phyloP scores from a whole-genome alignment of 2,888 invertebrate species.

The Rhamphomyia laevipes region DNA sequence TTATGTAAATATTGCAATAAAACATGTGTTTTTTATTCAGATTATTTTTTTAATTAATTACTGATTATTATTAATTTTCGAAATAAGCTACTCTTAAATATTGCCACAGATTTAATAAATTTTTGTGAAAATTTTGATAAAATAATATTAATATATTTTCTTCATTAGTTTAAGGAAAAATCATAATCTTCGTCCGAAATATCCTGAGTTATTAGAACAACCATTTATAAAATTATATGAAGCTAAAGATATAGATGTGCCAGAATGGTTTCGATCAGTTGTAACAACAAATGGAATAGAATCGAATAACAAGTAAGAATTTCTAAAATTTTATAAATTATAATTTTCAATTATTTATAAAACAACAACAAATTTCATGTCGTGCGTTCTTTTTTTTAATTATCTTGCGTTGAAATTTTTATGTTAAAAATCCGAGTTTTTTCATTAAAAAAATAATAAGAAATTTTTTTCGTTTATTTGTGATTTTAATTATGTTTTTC shows the following conservation, averaged over 20 bases:
- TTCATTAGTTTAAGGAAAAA: slow-evolving; percentile 76
- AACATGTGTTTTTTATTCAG: neutral
- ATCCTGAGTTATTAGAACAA: slow-evolving; percentile 78
- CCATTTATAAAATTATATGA: slow-evolving; percentile 77
- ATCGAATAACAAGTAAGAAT: slow-evolving; percentile 30
- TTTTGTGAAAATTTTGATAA: too few species aligned
- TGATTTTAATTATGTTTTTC: slow-evolving; percentile 2
- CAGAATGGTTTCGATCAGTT: slow-evolving; percentile 68
- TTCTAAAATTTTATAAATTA: neutral
- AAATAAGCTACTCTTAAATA: too few species aligned
- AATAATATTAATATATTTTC: neutral
- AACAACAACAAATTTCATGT: slow-evolving; percentile 2
- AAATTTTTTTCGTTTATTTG: slow-evolving; percentile 2
- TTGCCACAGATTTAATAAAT: too few species aligned
- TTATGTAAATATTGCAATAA: neutral
- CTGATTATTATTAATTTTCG: neutral
- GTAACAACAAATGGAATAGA: slow-evolving; percentile 40
- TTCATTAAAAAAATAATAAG: neutral
- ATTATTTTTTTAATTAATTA: neutral
- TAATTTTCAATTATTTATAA: neutral
- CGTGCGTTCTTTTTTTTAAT: slow-evolving; percentile 13
- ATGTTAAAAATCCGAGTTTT: neutral
- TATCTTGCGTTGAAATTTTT: too few species aligned
- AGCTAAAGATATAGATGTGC: slow-evolving; percentile 56
- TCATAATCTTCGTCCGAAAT: slow-evolving; percentile 86